Conservation (phyloP, 2,113 vertebrate genomes). For the Rhea pennata region DNA sequence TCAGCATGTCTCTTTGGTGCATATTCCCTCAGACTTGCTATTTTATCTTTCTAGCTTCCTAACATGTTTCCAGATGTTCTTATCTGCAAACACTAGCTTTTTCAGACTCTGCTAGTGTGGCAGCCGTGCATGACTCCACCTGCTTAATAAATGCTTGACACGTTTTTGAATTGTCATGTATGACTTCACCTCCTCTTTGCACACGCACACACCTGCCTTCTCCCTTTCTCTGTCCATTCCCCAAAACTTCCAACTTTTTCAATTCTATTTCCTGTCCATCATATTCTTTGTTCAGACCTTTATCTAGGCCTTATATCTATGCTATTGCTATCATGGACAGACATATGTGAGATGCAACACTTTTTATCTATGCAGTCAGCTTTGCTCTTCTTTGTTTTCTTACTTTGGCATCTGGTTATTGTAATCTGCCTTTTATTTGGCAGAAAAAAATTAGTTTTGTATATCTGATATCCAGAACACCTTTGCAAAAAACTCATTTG, state of each 20-base stretch:
- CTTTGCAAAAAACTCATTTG: background rate
- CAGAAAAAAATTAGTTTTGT: background rate
- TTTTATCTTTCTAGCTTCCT: background rate
- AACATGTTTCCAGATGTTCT: background rate
- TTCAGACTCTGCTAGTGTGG: slow-evolving; percentile 1
- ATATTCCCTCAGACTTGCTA: background rate
- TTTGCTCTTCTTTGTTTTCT: background rate
- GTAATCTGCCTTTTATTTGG: background rate
- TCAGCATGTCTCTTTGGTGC: background rate
- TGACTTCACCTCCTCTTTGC: background rate
- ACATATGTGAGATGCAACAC: background rate
- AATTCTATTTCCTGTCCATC: background rate
- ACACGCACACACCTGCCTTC: background rate
- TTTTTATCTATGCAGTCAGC: background rate
- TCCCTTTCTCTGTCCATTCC: background rate
- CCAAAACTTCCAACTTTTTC: background rate
- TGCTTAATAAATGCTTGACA: background rate
- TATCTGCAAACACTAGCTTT: background rate
- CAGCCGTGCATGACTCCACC: slow-evolving; percentile 22
- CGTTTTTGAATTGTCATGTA: background rate
- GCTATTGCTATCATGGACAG: background rate
- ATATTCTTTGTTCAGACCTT: background rate
- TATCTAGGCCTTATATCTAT: background rate
- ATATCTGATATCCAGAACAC: background rate
- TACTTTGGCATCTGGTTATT: background rate